phyloP scores from a whole-genome alignment of 2,113 vertebrate genomes.

The Pseudopodoces humilis region DNA sequence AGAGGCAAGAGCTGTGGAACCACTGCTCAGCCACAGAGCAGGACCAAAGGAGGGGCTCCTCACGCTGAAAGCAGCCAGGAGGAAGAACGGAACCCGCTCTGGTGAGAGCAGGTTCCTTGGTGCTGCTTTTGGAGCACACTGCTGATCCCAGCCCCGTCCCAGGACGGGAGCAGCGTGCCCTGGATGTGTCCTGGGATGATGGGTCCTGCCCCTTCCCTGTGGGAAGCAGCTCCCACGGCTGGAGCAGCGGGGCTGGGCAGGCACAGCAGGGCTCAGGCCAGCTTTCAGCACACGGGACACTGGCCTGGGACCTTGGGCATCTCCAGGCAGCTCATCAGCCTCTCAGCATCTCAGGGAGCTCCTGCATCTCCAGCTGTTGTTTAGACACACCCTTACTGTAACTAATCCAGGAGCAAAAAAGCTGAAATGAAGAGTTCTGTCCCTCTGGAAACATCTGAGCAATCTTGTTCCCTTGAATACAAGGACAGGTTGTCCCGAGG shows the following conservation, averaged over 20 bases:
- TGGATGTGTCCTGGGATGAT: neutral
- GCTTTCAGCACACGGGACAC: neutral
- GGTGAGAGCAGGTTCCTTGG: neutral
- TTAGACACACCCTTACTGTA: neutral
- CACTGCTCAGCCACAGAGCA: neutral
- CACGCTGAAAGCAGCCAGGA: neutral
- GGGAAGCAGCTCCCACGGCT: neutral
- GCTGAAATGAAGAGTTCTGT: neutral
- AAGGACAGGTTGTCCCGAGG: neutral
- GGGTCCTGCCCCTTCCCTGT: neutral
- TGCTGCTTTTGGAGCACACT: neutral
- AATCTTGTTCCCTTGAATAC: neutral
- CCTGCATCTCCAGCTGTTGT: fast-evolving
- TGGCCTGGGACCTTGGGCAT: neutral
- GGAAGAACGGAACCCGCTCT: neutral
- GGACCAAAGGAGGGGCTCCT: neutral
- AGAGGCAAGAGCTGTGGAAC: too few relatives aligned
- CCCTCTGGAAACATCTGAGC: neutral
- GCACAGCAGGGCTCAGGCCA: neutral
- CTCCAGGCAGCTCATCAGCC: neutral
- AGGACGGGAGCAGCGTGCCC: neutral
- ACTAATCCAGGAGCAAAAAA: neutral
- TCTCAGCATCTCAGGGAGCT: fast-evolving
- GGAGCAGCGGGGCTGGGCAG: neutral
- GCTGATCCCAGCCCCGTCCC: fast-evolving